Evolutionary conservation across 1,140 invertebrate species (phyloP).

Genomic region (Pseudomyrmex pallidus): DNA sequence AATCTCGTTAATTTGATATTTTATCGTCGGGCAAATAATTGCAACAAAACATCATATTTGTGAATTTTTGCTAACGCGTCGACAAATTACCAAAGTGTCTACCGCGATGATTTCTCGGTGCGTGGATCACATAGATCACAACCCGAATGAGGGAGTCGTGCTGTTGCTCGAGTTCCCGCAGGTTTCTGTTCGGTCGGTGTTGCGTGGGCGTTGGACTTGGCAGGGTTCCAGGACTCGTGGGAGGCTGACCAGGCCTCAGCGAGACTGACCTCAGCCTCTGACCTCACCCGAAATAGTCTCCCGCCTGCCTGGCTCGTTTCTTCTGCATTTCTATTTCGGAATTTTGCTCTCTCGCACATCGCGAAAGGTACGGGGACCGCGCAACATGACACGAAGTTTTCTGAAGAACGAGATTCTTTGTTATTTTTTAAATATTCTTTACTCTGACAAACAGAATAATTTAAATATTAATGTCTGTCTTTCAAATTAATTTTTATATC

Average conservation of each 20-base stretch:
- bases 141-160: slow-evolving; percentile 58
- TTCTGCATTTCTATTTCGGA: slow-evolving; percentile 76
- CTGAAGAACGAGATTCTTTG: slow-evolving; percentile 17
- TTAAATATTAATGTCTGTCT: too few relatives aligned
- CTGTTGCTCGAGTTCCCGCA: slow-evolving; percentile 72
- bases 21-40: not conserved
- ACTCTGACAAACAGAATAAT: too few relatives aligned
- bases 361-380: slow-evolving; percentile 37
- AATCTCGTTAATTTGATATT: not conserved
- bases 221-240: slow-evolving; percentile 83
- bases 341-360: slow-evolving; percentile 67
- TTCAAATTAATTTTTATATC: too few relatives aligned
- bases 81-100: slow-evolving; percentile 63
- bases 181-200: slow-evolving; percentile 63
- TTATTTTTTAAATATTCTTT: not conserved
- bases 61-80: slow-evolving; percentile 56
- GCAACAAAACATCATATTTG: slow-evolving; percentile 20
- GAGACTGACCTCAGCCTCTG: slow-evolving; percentile 85
- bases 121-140: slow-evolving; percentile 67
- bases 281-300: slow-evolving; percentile 85
- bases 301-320: slow-evolving; percentile 71
- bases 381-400: slow-evolving; percentile 6
- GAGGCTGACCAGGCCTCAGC: slow-evolving; percentile 84
- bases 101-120: slow-evolving; percentile 64
- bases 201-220: slow-evolving; percentile 83